Evolutionary conservation across 2,113 vertebrate genomes (phyloP).

Genomic region (Cyanistes caeruleus): DNA sequence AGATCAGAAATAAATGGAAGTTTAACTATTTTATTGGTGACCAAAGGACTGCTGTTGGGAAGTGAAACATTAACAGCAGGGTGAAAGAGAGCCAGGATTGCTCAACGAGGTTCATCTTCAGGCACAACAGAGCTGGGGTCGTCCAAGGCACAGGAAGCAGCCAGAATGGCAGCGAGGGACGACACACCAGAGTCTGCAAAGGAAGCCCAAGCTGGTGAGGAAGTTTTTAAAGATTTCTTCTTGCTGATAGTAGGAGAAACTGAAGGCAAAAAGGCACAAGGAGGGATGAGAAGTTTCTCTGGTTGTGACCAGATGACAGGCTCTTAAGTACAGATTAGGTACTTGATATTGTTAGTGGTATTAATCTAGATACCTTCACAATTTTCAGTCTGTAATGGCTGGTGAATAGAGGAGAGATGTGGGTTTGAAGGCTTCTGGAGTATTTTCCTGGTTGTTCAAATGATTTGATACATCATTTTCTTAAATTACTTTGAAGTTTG

Average conservation of each 20-base stretch:
- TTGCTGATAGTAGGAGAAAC: neutral
- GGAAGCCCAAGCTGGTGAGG: conserved; percentile 45
- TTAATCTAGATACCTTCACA: neutral
- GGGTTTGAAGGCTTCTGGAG: neutral
- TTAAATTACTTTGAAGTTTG: conserved; percentile 2
- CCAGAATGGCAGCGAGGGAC: conserved; percentile 17
- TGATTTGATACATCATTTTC: neutral
- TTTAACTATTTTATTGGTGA: conserved; percentile 22
- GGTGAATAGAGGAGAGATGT: neutral
- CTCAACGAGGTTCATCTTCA: neutral
- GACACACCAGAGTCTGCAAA: neutral
- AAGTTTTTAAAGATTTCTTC: neutral
- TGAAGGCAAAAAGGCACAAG: neutral
- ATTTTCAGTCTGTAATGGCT: neutral
- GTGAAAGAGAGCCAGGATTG: neutral
- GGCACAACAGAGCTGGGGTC: neutral
- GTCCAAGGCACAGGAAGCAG: neutral
- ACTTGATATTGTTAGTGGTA: neutral
- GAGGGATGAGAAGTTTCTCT: neutral
- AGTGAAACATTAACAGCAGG: conserved; percentile 55
- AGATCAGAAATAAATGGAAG: conserved; percentile 13
- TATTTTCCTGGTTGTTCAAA: neutral
- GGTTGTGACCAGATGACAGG: neutral
- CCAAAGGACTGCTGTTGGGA: neutral
- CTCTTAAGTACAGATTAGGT: neutral